These are phyloP conservation scores for Percopsis transmontana DNA, from an alignment of 2,113 vertebrate genomes.

Conservation along the genomic window DNA sequence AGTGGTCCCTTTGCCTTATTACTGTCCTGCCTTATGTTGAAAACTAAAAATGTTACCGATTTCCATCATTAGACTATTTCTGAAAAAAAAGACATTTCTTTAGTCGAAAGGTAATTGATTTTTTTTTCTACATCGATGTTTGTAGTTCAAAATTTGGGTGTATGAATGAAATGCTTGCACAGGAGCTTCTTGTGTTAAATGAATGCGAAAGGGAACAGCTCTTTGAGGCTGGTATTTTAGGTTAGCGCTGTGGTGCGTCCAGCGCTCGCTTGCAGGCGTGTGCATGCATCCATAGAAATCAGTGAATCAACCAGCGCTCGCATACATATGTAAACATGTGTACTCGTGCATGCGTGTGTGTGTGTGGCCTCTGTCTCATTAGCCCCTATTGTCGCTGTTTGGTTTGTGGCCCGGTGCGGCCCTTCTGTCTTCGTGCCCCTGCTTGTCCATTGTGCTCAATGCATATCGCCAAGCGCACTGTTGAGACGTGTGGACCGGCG, in stretches of 20 bases:
- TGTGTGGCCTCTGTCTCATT: slow-evolving; percentile 65
- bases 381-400: slow-evolving; percentile 49
- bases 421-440: slow-evolving; percentile 20
- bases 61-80: no score
- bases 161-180: slow-evolving; percentile 1
- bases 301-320: slow-evolving; percentile 24
- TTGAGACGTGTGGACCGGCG: slow-evolving; percentile 31
- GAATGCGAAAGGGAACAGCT: background rate
- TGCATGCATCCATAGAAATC: slow-evolving; percentile 11
- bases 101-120: no score
- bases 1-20: no score
- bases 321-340: slow-evolving; percentile 38
- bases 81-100: no score
- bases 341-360: slow-evolving; percentile 22
- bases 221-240: slow-evolving; percentile 7
- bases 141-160: no score
- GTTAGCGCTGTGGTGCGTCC: background rate
- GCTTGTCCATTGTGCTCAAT: slow-evolving; percentile 42
- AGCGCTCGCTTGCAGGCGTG: background rate
- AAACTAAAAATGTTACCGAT: no score
- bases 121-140: no score
- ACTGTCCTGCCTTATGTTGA: no score
- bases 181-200: slow-evolving; percentile 8
- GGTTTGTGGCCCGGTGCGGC: slow-evolving; percentile 30
- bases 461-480: slow-evolving; percentile 20